phyloP scores from a whole-genome alignment of 2,113 vertebrate genomes.

The Hydropotes inermis region DNA sequence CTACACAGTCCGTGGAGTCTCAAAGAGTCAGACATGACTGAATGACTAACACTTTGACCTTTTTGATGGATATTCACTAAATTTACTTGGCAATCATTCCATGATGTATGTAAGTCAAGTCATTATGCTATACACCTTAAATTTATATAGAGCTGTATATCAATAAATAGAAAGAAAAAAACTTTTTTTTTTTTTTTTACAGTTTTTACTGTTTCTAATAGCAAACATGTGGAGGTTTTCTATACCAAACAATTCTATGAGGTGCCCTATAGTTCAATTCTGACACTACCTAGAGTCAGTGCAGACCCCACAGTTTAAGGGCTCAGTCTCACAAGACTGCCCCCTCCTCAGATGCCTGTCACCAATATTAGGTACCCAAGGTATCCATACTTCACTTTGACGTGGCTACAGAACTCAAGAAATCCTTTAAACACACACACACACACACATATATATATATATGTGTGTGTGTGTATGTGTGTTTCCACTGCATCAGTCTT shows the following conservation, averaged over 20 bases:
- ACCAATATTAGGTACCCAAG: not conserved
- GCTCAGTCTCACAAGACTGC: not conserved
- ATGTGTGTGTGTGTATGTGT: no score
- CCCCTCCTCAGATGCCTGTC: not conserved
- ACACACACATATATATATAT: not conserved
- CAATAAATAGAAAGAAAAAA: not conserved
- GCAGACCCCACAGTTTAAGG: not conserved
- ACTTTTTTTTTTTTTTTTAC: not conserved
- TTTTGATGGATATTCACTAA: not conserved
- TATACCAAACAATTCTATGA: not conserved
- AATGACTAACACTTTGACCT: not conserved
- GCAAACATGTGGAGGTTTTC: not conserved
- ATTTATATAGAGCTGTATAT: not conserved
- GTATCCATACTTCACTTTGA: not conserved
- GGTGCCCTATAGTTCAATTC: not conserved
- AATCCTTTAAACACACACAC: not conserved
- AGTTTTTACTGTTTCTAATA: not conserved
- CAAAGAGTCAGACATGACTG: not conserved
- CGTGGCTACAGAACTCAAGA: not conserved
- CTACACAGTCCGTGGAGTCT: not conserved
- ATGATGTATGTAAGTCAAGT: not conserved
- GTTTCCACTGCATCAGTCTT: not conserved
- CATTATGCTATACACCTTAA: not conserved
- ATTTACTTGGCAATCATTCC: not conserved
- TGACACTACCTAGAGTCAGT: not conserved